Base-by-base conservation (phyloP, 2,888 invertebrate genomes). In the Chromoteleia sp. region DNA sequence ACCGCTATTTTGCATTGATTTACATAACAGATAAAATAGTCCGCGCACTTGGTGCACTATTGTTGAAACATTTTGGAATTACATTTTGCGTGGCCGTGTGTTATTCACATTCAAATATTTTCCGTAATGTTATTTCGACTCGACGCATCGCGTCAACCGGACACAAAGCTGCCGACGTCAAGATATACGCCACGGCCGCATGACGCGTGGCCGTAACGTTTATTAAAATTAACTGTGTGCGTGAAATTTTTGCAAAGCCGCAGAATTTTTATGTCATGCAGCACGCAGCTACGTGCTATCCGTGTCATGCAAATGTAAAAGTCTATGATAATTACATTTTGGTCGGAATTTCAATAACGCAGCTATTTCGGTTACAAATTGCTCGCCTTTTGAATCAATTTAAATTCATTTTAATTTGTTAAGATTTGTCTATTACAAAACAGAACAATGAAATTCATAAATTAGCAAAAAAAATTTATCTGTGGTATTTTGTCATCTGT, bases 21-120 rank as follows among this genome's bases (percentile, higher is more conserved):
- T 91, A 89, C 91, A 91, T 91, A 91, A 89, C 86, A 86, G 86
- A 88, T 88, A 89, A 90, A 91, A 90, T 88, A 87, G 85, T 85
- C 82, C 33, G 78, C 71, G 29, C 61, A 68, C 81, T 82, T 83
- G 73, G 81, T 73, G 70, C 74, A 76, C 86, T 84, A 89, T 89
- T 90, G 90, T 89, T 88, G 88, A 85, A 88, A 88, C 86, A 86
- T 87, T 88, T 86, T 85, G 84, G 86, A 88, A 88, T 90, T 88
- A 89, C 88, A 89, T 88, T 89, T 88, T 74, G 78, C 80, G 45
- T 68, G 67, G 68, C 65, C 74, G 78, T 79, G 68, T 84, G 85
- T 86, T 86, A 89, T 89, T 89, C 88, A 86, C 88, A 89, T 90
- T 90, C 87, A 89, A 89, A 90, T 89, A 89, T 89, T 89, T 89